Base-by-base conservation (phyloP, 2,113 vertebrate genomes). In the Meriones unguiculatus region DNA sequence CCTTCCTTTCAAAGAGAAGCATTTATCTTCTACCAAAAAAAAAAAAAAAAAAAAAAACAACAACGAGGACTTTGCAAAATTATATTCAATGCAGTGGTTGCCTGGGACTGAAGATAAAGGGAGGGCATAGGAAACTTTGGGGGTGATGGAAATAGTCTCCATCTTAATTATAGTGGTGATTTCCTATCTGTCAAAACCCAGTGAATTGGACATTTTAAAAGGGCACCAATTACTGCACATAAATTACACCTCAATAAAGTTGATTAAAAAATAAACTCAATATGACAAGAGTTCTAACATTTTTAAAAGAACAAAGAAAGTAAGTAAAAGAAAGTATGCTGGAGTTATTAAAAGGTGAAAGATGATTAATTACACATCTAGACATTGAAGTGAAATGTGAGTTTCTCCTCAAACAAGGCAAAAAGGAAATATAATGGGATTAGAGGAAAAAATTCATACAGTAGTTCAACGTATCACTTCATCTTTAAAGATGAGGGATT, bases 301-400 rank as follows among this genome's bases (percentile, higher is more conserved):
- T 94, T 67, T 54, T 93, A 81, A 96, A 80, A 67, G 13, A 93
- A 95, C 22, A 96, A 94, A 90, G 17, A 73, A 95, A 91, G 89
- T 62, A 95, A 84, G 70, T 89, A 75, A 90, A 97, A 95, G 28
- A 7, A 95, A 50, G 8, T 76, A 22, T 35, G 89, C 75, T 62
- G 81, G 52, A 67, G 12, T 84, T 93, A 89, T 85, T 46, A 72
- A 96, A 94, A 90, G 15, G 35, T 80, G 59, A 88, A 95, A 92
- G 78, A 95, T 57, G 75, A 95, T 90, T 81, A 96, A 97, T 87
- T 85, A 90, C 73, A 24, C 32, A 93, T 73, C 77, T 38, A 87
- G 75, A 89, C 30, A 70, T 20, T 52, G 84, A 93, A 87, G 25
- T 89, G 54, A 97, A 41, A 92, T 0, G 1, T 85, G 57, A 84